Base-by-base conservation (phyloP, 2,113 vertebrate genomes). In the Acanthochromis polyacanthus region DNA sequence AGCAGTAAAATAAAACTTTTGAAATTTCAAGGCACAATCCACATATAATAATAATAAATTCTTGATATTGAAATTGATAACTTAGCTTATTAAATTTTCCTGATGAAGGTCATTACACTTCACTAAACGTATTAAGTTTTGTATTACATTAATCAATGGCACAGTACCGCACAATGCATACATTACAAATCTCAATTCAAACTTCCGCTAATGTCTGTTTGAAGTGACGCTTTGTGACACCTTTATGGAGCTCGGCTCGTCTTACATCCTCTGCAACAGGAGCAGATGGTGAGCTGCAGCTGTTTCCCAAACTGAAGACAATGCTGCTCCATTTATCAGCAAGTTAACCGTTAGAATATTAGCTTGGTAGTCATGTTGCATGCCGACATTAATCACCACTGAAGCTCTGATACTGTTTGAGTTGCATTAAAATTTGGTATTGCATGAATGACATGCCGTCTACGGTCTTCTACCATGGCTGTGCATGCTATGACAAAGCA, bases 231-330 rank as follows among this genome's bases (percentile, higher is more conserved):
- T 48, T 36, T 12, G 14, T 46, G 15, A 50, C 2, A 59, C 45
- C 0, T 60, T 59, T 23, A 12, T 50, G 28, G 32, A 19, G 48
- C 48, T 50, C 48, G 9, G 6, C 48, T 8, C 9, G 48, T 50
- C 19, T 50, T 2, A 50, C 17, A n/a, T 50, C 5, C 8, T 50
- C 48, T 5, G 19, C 5, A n/a, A 9, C 48, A n/a, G 2, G 48
- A 60, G 57, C n/a, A 50, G 28, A 71, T 50, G 20, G 28, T 48
- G 57, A 50, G 17, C 48, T 19, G 48, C 48, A 50, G 48, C 48
- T 50, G 48, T 50, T 50, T 50, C 6, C n/a, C 48, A 50, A 50
- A 50, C 17, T 50, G 5, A 50, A 19, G 48, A 50, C 48, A n/a
- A n/a, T 50, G 19, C 48, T 4, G 17, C 48, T n/a, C 1, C 19